These are phyloP conservation scores for Heliothis peltigera DNA, from an alignment of 2,888 invertebrate genomes.

Conservation along the genomic window DNA sequence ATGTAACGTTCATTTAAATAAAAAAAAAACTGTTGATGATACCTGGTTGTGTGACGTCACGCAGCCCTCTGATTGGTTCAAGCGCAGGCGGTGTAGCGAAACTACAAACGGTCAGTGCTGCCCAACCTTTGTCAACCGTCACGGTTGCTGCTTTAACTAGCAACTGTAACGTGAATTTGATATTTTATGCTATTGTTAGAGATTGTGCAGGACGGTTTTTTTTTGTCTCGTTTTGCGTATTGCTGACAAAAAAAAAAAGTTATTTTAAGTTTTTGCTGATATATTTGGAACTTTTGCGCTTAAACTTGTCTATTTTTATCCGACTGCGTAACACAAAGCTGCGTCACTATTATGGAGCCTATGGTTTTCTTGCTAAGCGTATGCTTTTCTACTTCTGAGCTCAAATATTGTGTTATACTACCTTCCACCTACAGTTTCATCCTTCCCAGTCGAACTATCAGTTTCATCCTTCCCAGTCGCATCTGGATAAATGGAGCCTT, in stretches of 20 bases:
- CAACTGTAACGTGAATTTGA: conserved; percentile 78
- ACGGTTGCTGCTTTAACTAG: conserved; percentile 69
- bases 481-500: too few relatives aligned
- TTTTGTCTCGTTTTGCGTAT: conserved; percentile 56
- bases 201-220: conserved; percentile 66
- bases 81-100: conserved; percentile 60
- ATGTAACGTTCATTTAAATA: conserved; percentile 6
- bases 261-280: conserved; percentile 32
- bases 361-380: too few relatives aligned
- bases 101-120: conserved; percentile 73
- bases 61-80: conserved; percentile 62
- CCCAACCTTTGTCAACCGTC: conserved; percentile 71
- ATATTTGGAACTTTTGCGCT: conserved; percentile 28
- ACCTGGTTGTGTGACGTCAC: conserved; percentile 62
- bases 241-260: conserved; percentile 40
- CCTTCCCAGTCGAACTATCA: too few relatives aligned
- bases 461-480: too few relatives aligned
- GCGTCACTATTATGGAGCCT: too few relatives aligned
- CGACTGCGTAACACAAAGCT: not conserved
- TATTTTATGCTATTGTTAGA: conserved; percentile 77
- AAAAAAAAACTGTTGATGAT: conserved; percentile 67
- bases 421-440: too few relatives aligned
- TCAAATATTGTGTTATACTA: too few relatives aligned
- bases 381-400: too few relatives aligned
- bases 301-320: conserved; percentile 19